Conservation (phyloP, 2,888 invertebrate species). For the Pomacea canaliculata region DNA sequence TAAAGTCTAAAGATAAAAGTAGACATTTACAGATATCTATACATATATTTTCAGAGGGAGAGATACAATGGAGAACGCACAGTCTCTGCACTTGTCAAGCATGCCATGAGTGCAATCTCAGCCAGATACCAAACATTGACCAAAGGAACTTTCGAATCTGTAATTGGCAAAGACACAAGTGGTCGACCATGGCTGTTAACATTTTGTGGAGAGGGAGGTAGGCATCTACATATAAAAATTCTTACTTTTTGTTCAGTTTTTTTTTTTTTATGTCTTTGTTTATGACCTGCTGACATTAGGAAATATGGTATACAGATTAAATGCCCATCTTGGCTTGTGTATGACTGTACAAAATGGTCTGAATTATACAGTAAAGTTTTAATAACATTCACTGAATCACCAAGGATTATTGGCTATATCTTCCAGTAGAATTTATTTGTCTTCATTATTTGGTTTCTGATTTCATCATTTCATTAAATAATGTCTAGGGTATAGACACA, state of each 20-base stretch:
- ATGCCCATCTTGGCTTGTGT: too few relatives aligned
- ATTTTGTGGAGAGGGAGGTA: slow-evolving; percentile 74
- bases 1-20: too few relatives aligned
- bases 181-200: slow-evolving; percentile 74
- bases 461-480: too few relatives aligned
- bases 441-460: too few relatives aligned
- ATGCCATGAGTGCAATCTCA: slow-evolving; percentile 75
- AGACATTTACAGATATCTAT: neutral
- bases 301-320: too few relatives aligned
- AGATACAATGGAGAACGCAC: slow-evolving; percentile 77
- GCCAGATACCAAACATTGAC: slow-evolving; percentile 69
- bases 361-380: too few relatives aligned
- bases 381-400: too few relatives aligned
- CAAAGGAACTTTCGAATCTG: slow-evolving; percentile 68
- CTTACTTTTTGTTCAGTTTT: neutral
- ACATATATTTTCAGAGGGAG: slow-evolving; percentile 71
- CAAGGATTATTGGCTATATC: too few relatives aligned
- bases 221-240: slow-evolving; percentile 51
- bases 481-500: too few relatives aligned
- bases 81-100: slow-evolving; percentile 76
- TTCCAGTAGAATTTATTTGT: too few relatives aligned
- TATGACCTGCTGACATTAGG: too few relatives aligned
- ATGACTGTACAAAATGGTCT: too few relatives aligned
- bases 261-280: neutral
- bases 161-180: slow-evolving; percentile 48